Evolutionary conservation across 2,888 invertebrate genomes (phyloP).

Genomic region (Metacarcinus magister): DNA sequence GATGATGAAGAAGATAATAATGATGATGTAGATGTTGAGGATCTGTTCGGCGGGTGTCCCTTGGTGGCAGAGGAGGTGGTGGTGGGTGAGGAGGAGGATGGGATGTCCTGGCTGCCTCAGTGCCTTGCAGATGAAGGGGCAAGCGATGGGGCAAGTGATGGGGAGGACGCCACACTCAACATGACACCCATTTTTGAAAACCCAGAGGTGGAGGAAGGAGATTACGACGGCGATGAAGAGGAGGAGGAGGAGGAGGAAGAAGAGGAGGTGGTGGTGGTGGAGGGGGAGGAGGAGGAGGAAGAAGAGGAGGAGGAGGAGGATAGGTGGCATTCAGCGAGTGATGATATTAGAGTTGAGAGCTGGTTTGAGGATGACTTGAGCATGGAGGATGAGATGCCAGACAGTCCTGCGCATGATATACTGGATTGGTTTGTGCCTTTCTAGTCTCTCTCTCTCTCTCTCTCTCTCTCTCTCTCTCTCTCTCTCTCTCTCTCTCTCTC

Average conservation of each 20-base stretch:
- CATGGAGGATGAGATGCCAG: not conserved
- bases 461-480: too few species aligned
- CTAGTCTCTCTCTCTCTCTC: not conserved
- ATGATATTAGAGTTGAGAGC: not conserved
- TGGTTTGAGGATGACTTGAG: not conserved
- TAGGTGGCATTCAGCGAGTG: not conserved
- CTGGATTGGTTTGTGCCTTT: not conserved
- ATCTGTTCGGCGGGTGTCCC: not conserved
- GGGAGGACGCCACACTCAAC: not conserved
- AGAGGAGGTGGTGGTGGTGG: not conserved
- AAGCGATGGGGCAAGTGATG: not conserved
- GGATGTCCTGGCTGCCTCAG: not conserved
- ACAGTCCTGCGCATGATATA: not conserved
- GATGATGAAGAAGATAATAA: not conserved
- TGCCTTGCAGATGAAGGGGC: not conserved
- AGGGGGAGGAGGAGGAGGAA: not conserved
- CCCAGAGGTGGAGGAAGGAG: not conserved
- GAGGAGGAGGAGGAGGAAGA: constrained; percentile 30
- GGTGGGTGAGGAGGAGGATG: constrained; percentile 11
- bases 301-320: constrained; percentile 46
- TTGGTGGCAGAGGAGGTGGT: not conserved
- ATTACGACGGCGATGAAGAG: not conserved
- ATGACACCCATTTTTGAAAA: not conserved
- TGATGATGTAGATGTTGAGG: not conserved
- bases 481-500: too few species aligned